Percentiles rank a stretch among this genome's conserved stretches.
Evolutionary conservation across 2,888 invertebrate species (phyloP).

Genomic region (Anorthoa munda): DNA sequence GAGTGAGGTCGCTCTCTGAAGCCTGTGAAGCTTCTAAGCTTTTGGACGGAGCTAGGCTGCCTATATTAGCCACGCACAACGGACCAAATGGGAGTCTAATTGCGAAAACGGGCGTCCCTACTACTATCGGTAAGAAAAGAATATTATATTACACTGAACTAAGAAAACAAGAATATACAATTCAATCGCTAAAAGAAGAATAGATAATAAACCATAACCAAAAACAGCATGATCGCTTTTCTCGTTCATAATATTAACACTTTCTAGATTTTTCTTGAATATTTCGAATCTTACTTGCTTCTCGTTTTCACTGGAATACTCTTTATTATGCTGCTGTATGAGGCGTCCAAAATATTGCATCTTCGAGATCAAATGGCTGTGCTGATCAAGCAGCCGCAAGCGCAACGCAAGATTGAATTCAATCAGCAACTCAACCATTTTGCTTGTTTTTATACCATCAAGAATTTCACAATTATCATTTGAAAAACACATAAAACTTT

Average conservation of each 20-base stretch:
- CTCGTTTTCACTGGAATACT: constrained; percentile 1
- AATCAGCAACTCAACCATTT: too few relatives aligned
- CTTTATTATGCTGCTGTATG: constrained; percentile 2
- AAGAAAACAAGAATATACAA: too few relatives aligned
- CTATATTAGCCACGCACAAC: too few relatives aligned
- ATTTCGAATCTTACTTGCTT: constrained; percentile 20
- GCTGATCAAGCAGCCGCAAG: not conserved
- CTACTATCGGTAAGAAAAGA: too few relatives aligned
- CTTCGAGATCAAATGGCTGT: not conserved
- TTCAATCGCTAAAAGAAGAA: too few relatives aligned
- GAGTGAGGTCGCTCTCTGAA: too few relatives aligned
- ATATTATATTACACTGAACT: too few relatives aligned
- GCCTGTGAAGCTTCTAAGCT: too few relatives aligned
- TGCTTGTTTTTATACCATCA: not conserved
- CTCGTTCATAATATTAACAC: constrained; percentile 5
- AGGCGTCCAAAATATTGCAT: constrained; percentile 6
- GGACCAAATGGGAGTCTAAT: too few relatives aligned
- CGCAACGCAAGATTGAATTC: constrained; percentile 1
- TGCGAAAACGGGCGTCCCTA: too few relatives aligned
- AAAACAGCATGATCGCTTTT: constrained; percentile 24
- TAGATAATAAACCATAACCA: not conserved
- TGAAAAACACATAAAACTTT: not conserved
- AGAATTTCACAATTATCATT: not conserved
- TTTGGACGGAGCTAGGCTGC: too few relatives aligned
- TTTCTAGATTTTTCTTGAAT: constrained; percentile 11